Evolutionary conservation across 2,888 invertebrate genomes (phyloP).

Genomic region (Lithophane ornitopus): DNA sequence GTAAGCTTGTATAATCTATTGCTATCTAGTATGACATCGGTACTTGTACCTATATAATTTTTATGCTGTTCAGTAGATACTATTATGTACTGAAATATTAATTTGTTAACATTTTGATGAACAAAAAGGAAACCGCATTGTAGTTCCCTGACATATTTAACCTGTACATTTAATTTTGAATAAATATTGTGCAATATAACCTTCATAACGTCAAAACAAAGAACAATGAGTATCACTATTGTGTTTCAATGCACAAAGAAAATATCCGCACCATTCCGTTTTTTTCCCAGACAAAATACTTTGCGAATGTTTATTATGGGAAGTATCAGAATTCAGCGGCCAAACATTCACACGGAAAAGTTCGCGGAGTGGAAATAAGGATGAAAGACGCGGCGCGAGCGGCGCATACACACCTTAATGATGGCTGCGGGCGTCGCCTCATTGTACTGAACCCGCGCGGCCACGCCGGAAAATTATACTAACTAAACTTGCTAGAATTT

Average conservation of each 20-base stretch:
- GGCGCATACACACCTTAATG: conserved; percentile 80
- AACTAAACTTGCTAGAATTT: conserved; percentile 79
- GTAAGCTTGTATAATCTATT: not conserved
- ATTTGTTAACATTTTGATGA: not conserved
- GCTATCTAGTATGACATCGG: not conserved
- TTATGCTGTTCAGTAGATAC: not conserved
- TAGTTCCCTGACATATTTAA: not conserved
- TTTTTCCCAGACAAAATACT: conserved; percentile 26
- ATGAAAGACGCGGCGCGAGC: conserved; percentile 72
- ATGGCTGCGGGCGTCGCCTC: conserved; percentile 80
- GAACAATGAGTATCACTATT: not conserved
- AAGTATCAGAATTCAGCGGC: conserved; percentile 64
- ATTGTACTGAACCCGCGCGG: conserved; percentile 78
- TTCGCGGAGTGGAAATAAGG: conserved; percentile 68
- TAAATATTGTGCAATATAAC: not conserved
- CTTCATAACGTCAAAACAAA: not conserved
- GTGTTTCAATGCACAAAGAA: not conserved
- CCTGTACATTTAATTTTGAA: not conserved
- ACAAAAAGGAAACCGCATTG: not conserved
- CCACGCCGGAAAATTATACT: conserved; percentile 85
- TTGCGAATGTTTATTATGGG: conserved; percentile 22
- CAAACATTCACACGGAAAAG: conserved; percentile 61
- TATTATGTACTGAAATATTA: not conserved
- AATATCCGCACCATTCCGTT: conserved; percentile 5
- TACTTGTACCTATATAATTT: too few species aligned